These are phyloP conservation scores for Alitta virens DNA, from an alignment of 2,888 invertebrate genomes.

Conservation along the genomic window DNA sequence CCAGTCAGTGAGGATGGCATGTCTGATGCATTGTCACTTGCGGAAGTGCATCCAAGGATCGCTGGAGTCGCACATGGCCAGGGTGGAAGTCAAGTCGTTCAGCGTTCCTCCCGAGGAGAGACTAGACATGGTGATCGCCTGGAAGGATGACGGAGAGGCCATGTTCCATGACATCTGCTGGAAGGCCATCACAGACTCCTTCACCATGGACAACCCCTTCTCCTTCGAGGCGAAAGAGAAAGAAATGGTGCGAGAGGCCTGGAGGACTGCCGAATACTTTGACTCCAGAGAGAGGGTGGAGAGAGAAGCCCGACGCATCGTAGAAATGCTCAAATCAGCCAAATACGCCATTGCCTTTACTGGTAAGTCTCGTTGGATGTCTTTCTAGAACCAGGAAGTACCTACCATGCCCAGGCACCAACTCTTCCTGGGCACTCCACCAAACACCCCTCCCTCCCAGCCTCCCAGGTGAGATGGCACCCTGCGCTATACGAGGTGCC, in stretches of 20 bases:
- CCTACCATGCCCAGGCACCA: conserved; percentile 1
- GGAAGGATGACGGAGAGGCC: conserved; percentile 32
- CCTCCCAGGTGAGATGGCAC: too few relatives aligned
- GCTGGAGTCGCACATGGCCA: conserved; percentile 19
- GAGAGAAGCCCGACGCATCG: conserved; percentile 35
- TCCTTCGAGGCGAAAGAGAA: conserved; percentile 32
- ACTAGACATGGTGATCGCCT: conserved; percentile 22
- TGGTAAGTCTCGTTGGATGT: conserved; percentile 30
- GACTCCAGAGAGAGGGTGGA: conserved; percentile 34
- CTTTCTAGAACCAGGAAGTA: neutral
- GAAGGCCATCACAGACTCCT: conserved; percentile 29
- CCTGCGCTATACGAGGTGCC: too few relatives aligned
- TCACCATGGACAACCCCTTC: conserved; percentile 28
- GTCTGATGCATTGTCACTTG: conserved; percentile 21
- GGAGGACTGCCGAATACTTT: conserved; percentile 44
- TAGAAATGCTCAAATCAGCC: conserved; percentile 35
- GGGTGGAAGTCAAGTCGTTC: conserved; percentile 28
- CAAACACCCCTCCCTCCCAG: neutral
- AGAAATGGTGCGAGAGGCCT: conserved; percentile 36
- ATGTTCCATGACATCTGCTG: conserved; percentile 36
- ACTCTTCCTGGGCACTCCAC: neutral
- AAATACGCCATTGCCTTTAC: conserved; percentile 47
- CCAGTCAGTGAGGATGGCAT: conserved; percentile 1
- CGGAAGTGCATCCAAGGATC: conserved; percentile 26
- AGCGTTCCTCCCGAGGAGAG: conserved; percentile 17